Evolutionary conservation across 2,797 vertebrate genomes (phyloP).

Genomic region (Phoxinus dragarum): DNA sequence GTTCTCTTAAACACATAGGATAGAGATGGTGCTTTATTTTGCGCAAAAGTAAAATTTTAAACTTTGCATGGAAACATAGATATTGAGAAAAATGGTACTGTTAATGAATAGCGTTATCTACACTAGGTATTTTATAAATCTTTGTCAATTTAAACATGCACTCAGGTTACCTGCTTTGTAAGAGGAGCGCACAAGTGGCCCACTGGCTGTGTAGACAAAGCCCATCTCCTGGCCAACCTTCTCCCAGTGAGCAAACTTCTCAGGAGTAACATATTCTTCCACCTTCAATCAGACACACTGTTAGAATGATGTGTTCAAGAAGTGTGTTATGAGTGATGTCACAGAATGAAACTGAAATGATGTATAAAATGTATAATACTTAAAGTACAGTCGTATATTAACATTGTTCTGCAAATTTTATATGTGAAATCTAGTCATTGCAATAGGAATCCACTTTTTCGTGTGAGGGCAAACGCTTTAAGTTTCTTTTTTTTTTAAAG

Average conservation of each 20-base stretch:
- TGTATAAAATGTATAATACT: not conserved
- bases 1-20: not conserved
- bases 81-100: not conserved
- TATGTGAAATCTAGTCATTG: not conserved
- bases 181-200: slow-evolving; percentile 96
- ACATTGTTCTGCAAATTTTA: not conserved
- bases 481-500: no score
- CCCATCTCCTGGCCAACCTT: slow-evolving; percentile 92
- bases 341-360: not conserved
- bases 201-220: slow-evolving; percentile 94
- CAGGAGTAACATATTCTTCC: slow-evolving; percentile 93
- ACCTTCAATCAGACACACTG: slow-evolving; percentile 78
- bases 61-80: not conserved
- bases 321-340: not conserved
- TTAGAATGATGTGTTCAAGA: not conserved
- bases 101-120: not conserved
- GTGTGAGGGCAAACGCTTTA: not conserved
- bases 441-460: not conserved
- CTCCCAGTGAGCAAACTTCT: slow-evolving; percentile 95
- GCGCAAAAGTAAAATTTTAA: not conserved
- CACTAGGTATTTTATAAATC: not conserved
- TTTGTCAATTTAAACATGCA: not conserved
- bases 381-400: not conserved
- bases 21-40: not conserved
- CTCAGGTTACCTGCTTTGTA: slow-evolving; percentile 93